phyloP scores from a whole-genome alignment of 2,113 vertebrate species.

The Sebastes schlegelii region DNA sequence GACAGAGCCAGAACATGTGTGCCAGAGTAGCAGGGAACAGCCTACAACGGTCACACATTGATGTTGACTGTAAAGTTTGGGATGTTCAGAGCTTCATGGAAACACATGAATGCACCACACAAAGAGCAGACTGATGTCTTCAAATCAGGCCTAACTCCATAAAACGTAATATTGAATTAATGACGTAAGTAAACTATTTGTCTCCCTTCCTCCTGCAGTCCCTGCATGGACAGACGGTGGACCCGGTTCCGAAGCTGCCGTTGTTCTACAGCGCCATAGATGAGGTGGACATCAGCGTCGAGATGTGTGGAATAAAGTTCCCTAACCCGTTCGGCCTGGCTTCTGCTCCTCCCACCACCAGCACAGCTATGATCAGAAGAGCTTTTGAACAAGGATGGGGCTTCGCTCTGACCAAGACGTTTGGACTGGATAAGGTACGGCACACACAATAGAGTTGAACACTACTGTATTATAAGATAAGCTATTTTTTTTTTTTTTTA shows the following conservation, averaged over 20 bases:
- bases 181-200: neutral
- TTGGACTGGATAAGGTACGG: conserved; percentile 91
- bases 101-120: too few relatives aligned
- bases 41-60: too few relatives aligned
- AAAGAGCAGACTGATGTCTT: neutral
- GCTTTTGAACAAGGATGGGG: conserved; percentile 94
- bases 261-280: conserved; percentile 91
- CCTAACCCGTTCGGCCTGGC: conserved; percentile 94
- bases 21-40: too few relatives aligned
- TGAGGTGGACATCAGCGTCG: conserved; percentile 90
- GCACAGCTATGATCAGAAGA: conserved; percentile 92
- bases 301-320: conserved; percentile 91
- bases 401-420: conserved; percentile 95
- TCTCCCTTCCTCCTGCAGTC: conserved; percentile 76
- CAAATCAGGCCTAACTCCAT: too few relatives aligned
- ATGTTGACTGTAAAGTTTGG: too few relatives aligned
- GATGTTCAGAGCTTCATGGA: too few relatives aligned
- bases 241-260: conserved; percentile 84
- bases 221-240: conserved; percentile 81
- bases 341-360: conserved; percentile 92
- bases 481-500: too few relatives aligned
- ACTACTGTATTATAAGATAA: too few relatives aligned
- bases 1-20: too few relatives aligned
- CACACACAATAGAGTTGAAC: too few relatives aligned
- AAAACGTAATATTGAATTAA: neutral